phyloP scores from a whole-genome alignment of 2,797 vertebrate genomes.

The Trachurus trachurus region DNA sequence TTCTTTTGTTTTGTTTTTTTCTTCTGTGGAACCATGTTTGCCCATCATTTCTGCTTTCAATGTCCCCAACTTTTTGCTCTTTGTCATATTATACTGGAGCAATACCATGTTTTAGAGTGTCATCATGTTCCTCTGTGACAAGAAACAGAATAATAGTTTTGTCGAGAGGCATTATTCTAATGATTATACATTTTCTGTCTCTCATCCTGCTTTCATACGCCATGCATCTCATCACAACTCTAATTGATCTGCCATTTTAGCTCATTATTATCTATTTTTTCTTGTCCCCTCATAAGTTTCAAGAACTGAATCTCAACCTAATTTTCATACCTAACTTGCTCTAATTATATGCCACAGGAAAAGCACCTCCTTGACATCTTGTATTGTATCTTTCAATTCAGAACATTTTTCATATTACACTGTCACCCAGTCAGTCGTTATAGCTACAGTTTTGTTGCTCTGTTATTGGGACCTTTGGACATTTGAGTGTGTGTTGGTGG shows the following conservation, averaged over 20 bases:
- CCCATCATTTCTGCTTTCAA: conserved; percentile 1
- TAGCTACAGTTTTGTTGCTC: conserved; percentile 14
- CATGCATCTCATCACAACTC: not conserved
- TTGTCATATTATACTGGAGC: conserved; percentile 9
- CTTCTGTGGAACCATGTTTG: conserved; percentile 28
- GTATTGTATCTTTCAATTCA: not conserved
- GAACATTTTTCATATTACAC: not conserved
- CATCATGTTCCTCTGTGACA: conserved; percentile 2
- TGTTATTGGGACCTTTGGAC: conserved; percentile 23
- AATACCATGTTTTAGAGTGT: conserved; percentile 3
- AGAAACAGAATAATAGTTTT: conserved; percentile 9
- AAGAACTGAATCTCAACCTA: not conserved
- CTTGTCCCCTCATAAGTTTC: not conserved
- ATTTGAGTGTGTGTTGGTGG: conserved; percentile 39
- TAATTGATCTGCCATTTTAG: conserved; percentile 12
- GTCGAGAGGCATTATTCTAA: conserved; percentile 6
- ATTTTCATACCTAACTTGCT: conserved; percentile 13
- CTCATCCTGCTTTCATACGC: conserved; percentile 11
- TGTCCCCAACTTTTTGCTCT: conserved; percentile 15
- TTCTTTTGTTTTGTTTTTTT: conserved; percentile 39
- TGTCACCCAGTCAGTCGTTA: conserved; percentile 1
- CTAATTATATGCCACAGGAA: not conserved
- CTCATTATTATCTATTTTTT: conserved; percentile 22
- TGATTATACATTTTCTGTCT: not conserved
- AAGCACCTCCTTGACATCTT: not conserved